phyloP scores from a whole-genome alignment of 1,140 invertebrate species.

The Zaprionus kolodkinae region DNA sequence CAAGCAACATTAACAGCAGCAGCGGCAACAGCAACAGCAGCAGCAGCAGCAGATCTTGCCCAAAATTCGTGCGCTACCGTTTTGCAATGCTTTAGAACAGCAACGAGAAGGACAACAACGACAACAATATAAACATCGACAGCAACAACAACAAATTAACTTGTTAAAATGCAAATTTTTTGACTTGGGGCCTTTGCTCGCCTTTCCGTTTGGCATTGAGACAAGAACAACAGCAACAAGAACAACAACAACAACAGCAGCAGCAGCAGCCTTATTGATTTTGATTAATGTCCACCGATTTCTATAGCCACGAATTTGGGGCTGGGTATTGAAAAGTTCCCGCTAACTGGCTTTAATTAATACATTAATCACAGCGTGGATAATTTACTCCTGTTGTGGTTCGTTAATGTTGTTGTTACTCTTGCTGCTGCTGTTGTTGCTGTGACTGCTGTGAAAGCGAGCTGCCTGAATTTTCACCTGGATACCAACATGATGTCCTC shows the following conservation, averaged over 20 bases:
- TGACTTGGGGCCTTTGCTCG: constrained; percentile 60
- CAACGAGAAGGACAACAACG: constrained; percentile 45
- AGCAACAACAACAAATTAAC: constrained; percentile 65
- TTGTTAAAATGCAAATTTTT: constrained; percentile 82
- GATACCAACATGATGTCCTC: constrained; percentile 17
- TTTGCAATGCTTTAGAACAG: constrained; percentile 66
- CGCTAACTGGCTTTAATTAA: constrained; percentile 70
- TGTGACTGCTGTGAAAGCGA: constrained; percentile 41
- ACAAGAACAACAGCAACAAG: constrained; percentile 24
- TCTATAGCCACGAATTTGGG: constrained; percentile 54
- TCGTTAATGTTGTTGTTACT: constrained; percentile 25
- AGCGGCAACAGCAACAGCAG: constrained; percentile 31
- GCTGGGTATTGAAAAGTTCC: constrained; percentile 61
- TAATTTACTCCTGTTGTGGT: constrained; percentile 13
- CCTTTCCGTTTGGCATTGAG: constrained; percentile 69
- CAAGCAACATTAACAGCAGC: constrained; percentile 24
- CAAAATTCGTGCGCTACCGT: constrained; percentile 78
- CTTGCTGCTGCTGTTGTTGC: constrained; percentile 57
- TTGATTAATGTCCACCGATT: constrained; percentile 77
- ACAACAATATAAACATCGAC: constrained; percentile 30
- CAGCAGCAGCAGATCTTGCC: constrained; percentile 33
- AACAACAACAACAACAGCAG: no score
- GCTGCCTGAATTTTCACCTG: constrained; percentile 60
- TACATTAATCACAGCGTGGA: constrained; percentile 67
- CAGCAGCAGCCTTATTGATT: constrained; percentile 68